phyloP scores from a whole-genome alignment of 2,113 vertebrate genomes.

The Xiphophorus couchianus region DNA sequence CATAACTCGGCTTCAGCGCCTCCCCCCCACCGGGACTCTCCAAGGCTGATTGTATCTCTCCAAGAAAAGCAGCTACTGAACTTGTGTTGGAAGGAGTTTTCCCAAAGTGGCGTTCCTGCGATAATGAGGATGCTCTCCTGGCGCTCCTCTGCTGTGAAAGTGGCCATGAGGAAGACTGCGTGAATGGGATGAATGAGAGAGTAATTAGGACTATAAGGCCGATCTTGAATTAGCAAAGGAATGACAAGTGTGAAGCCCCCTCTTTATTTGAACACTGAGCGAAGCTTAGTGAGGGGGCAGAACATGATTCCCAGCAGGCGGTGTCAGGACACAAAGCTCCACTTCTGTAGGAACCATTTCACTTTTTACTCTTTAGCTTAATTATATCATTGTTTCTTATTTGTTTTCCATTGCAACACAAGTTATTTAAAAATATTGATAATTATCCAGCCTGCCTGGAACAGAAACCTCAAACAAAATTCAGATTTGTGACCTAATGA shows the following conservation, averaged over 20 bases:
- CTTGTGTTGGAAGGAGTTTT: conserved; percentile 61
- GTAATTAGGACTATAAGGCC: conserved; percentile 67
- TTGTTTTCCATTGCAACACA: neutral
- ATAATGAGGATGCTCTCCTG: conserved; percentile 62
- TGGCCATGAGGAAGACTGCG: conserved; percentile 45
- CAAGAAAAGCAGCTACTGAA: conserved; percentile 56
- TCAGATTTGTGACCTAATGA: too few relatives aligned
- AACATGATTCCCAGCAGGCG: conserved; percentile 38
- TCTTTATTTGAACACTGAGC: conserved; percentile 44
- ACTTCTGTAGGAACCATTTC: conserved; percentile 21
- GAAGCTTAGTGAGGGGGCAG: conserved; percentile 52
- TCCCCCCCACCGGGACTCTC: conserved; percentile 61
- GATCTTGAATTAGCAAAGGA: conserved; percentile 64
- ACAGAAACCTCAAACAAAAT: too few relatives aligned
- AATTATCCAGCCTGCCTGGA: too few relatives aligned
- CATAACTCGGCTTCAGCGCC: conserved; percentile 68
- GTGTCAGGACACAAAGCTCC: conserved; percentile 20
- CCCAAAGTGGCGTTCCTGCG: conserved; percentile 51
- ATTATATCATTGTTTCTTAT: neutral
- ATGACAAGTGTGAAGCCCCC: conserved; percentile 63
- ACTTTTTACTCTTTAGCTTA: neutral
- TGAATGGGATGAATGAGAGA: conserved; percentile 69
- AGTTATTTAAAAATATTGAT: neutral
- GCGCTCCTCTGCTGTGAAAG: conserved; percentile 41
- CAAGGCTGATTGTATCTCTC: conserved; percentile 63